Base-by-base conservation (phyloP, 2,113 vertebrate genomes). In the Eurypyga helias region DNA sequence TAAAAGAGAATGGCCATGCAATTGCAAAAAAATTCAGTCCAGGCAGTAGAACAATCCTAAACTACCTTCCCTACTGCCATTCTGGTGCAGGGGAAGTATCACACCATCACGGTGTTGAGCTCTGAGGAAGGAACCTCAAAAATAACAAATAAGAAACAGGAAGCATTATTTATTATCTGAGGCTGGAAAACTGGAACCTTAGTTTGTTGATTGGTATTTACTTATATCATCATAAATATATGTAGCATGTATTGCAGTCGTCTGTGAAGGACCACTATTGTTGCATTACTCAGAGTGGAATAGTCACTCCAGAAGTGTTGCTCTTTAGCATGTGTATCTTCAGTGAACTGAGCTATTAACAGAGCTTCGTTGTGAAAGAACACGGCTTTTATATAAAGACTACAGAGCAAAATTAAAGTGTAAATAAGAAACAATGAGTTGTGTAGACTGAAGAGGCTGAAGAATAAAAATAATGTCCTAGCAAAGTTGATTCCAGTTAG, bases 81-180 rank as follows among this genome's bases (percentile, higher is more conserved):
- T 70, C 55, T 62, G 72, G 31, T 72, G 38, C 2, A 16, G 23
- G 43, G 48, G 28, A 81, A 77, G 46, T 36, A 58, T 76, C 34
- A 20, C 24, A 43, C 75, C 75, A 89, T 86, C 38, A 49, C 52
- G 31, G 7, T 46, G 33, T 28, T 73, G 57, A 70, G 55, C 7
- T 91, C 58, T 67, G 54, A 79, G 66, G 89, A 92, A 96, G 80
- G 48, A 90, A 72, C 28, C 25, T 94, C 81, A 85, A 87, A 87
- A 92, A 79, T 48, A 71, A 60, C 54, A 81, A 64, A 10, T 10
- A 85, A 80, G 78, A 61, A 89, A 76, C 60, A 65, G 33, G 65
- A 93, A 91, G 45, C 36, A 51, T 55, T 75, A 62, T 71, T 87
- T 94, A 54, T 80, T 83, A 70, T 54, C 72, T 38, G 72, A 77